Evolutionary conservation across 2,113 vertebrate genomes (phyloP).

Genomic region (Rhabdornis inornatus): DNA sequence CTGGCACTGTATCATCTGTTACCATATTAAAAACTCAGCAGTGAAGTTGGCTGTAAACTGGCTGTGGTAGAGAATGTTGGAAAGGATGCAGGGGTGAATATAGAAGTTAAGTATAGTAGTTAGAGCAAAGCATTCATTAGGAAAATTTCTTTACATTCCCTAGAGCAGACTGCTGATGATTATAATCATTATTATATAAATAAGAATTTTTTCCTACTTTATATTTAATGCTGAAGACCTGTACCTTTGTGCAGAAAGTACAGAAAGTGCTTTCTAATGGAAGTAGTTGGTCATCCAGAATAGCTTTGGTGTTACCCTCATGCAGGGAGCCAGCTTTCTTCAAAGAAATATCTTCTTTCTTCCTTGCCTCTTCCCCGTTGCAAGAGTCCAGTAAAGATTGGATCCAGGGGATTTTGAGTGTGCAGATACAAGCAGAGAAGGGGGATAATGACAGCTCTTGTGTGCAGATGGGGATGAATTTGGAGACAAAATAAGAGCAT

Average conservation of each 20-base stretch:
- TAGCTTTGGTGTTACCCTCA: neutral
- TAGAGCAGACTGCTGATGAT: neutral
- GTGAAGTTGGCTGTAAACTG: neutral
- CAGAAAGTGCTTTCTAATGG: neutral
- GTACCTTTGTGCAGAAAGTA: neutral
- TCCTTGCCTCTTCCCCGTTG: neutral
- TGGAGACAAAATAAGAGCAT: neutral
- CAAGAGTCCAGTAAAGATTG: neutral
- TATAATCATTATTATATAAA: neutral
- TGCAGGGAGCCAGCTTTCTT: neutral
- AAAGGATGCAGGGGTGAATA: neutral
- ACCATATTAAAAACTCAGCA: neutral
- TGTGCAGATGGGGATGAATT: neutral
- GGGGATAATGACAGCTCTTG: neutral
- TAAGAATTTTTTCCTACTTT: neutral
- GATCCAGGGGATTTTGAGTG: neutral
- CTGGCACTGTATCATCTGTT: neutral
- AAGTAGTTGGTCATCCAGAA: neutral
- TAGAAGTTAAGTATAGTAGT: neutral
- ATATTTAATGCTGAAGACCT: neutral
- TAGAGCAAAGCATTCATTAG: neutral
- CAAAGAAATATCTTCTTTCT: neutral
- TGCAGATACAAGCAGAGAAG: neutral
- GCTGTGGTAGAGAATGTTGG: neutral
- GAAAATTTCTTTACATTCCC: neutral